Evolutionary conservation across 2,797 vertebrate species (phyloP).

Genomic region (Todus mexicanus): DNA sequence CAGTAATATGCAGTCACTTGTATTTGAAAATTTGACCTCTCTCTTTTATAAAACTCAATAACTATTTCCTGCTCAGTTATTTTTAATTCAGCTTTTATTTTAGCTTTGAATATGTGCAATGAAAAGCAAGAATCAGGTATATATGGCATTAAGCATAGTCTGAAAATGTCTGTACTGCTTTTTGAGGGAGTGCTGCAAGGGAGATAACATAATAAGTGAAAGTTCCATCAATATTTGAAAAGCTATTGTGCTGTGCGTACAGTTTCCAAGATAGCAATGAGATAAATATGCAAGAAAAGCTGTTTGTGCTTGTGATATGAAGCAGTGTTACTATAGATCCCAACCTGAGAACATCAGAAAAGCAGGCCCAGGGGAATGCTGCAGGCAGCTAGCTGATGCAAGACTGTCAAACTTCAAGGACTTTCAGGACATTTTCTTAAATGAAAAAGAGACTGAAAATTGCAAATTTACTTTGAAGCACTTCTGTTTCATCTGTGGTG

Average conservation of each 20-base stretch:
- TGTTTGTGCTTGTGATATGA: slow-evolving; percentile 41
- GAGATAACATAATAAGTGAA: slow-evolving; percentile 9
- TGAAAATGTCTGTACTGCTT: background rate
- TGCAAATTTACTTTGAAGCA: slow-evolving; percentile 47
- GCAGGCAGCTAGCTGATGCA: slow-evolving; percentile 22
- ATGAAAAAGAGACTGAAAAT: slow-evolving; percentile 16
- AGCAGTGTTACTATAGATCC: slow-evolving; percentile 26
- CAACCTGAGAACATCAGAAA: slow-evolving; percentile 40
- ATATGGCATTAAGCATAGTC: background rate
- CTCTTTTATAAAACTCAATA: background rate
- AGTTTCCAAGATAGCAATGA: slow-evolving; percentile 21
- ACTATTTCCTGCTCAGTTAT: background rate
- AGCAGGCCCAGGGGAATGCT: slow-evolving; percentile 8
- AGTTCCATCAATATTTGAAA: slow-evolving; percentile 46
- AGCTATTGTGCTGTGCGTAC: slow-evolving; percentile 37
- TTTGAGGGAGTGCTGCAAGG: background rate
- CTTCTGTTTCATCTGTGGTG: slow-evolving; percentile 35
- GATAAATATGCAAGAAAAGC: slow-evolving; percentile 52
- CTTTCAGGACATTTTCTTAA: slow-evolving; percentile 50
- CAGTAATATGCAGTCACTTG: background rate
- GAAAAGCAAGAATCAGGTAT: background rate
- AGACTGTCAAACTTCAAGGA: slow-evolving; percentile 55
- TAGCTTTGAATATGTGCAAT: background rate
- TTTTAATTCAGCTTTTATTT: background rate
- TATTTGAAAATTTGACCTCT: background rate